These are phyloP conservation scores for Lasioglossum oenotherae DNA, from an alignment of 2,888 invertebrate species.

Conservation along the genomic window DNA sequence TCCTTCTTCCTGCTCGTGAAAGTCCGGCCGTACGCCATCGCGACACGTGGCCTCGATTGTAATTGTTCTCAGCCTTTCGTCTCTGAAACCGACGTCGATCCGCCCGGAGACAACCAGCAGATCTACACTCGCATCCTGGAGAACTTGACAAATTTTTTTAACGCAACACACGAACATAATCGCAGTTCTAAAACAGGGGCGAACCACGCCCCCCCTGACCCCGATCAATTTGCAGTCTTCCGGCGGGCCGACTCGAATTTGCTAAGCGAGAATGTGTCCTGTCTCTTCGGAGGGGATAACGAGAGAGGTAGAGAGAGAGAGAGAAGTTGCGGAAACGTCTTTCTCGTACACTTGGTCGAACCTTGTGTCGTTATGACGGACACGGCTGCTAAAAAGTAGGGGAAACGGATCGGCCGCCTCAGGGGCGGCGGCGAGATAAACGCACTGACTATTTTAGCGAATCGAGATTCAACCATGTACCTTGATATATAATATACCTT, in stretches of 20 bases:
- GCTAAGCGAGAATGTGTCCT: background rate
- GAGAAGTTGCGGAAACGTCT: slow-evolving; percentile 25
- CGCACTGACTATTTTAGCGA: slow-evolving; percentile 79
- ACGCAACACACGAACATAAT: background rate
- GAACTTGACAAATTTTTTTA: slow-evolving; percentile 6
- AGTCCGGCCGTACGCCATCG: slow-evolving; percentile 42
- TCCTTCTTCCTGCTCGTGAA: slow-evolving; percentile 64
- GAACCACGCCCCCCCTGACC: background rate
- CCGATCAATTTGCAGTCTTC: background rate
- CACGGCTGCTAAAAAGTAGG: slow-evolving; percentile 21
- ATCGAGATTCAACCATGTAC: slow-evolving; percentile 75
- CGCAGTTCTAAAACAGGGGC: background rate
- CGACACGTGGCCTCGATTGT: slow-evolving; percentile 16
- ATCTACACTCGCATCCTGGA: background rate
- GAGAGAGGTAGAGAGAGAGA: background rate
- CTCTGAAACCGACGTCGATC: background rate
- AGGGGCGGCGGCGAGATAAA: slow-evolving; percentile 57
- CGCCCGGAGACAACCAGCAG: background rate
- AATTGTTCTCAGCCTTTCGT: background rate
- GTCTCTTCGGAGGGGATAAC: background rate
- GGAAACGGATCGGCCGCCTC: slow-evolving; percentile 39
- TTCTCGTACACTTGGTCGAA: background rate
- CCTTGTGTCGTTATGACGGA: background rate
- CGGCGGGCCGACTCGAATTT: background rate
- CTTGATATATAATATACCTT: slow-evolving; percentile 69